phyloP scores from a whole-genome alignment of 2,113 vertebrate genomes.

The Vidua chalybeata region DNA sequence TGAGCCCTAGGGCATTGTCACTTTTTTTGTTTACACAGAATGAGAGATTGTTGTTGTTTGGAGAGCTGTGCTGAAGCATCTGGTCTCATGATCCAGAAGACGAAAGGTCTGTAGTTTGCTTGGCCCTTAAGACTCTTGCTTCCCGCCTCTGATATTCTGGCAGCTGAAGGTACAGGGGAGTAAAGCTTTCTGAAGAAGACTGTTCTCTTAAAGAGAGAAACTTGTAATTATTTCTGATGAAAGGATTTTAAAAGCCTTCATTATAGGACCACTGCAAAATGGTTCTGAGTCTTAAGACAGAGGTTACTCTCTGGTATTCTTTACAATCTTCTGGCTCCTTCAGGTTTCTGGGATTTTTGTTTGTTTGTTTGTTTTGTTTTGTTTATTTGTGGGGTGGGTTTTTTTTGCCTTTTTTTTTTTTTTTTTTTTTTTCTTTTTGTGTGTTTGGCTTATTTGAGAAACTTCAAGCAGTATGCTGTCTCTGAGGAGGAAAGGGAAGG shows the following conservation, averaged over 20 bases:
- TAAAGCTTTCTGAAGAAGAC: not conserved
- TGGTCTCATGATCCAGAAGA: not conserved
- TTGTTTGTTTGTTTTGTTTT: not conserved
- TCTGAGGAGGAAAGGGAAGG: not conserved
- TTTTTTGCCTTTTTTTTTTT: not conserved
- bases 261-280: not conserved
- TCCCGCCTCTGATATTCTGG: not conserved
- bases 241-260: not conserved
- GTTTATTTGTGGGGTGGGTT: too few species aligned
- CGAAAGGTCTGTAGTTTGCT: not conserved
- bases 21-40: not conserved
- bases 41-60: not conserved
- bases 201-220: not conserved
- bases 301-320: not conserved
- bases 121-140: not conserved
- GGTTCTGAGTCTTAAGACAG: not conserved
- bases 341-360: not conserved
- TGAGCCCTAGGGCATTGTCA: not conserved
- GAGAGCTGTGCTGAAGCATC: not conserved
- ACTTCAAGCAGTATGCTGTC: slow-evolving; percentile 31
- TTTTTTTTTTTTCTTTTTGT: not conserved
- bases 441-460: slow-evolving; percentile 7
- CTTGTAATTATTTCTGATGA: not conserved
- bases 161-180: not conserved
- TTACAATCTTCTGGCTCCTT: not conserved